Evolutionary conservation across 2,113 vertebrate genomes (phyloP), one percentile per base, ranked within the genome.

Genomic region (Scopus umbretta): DNA sequence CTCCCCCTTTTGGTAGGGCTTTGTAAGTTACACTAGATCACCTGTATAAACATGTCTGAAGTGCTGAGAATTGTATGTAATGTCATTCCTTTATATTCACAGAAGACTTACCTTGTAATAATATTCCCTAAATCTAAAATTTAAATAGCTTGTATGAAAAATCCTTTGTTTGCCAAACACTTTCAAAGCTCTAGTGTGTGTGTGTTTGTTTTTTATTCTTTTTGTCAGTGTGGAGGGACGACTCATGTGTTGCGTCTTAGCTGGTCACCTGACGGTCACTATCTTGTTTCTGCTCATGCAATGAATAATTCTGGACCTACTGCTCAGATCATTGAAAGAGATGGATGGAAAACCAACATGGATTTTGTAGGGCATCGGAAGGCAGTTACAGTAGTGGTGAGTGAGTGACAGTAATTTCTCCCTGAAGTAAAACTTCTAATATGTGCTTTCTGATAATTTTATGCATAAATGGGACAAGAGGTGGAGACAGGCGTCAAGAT

Each of bases 261-360:
- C 97, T 99, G 99, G 99, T 99, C 99, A 8, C 99, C 99, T 7
- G 99, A 99, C 21, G 99, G 99, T 36, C 99, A 99, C 98, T 99
- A 99, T 76, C 98, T 99, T 65, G 99, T 99, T 29, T 99, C 99
- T 38, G 99, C 99, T 83, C 99, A 99, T 34, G 99, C 99, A 90
- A 99, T 99, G 99, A 99, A 99, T 97, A 99, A 99, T 97, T 99
- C 99, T 0, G 99, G 99, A 23, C 99, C 99, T 70, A 99, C 99
- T 1, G 99, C 99, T 45, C 99, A 99, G 98, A 99, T 99, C 94
- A 99, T 99, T 21, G 99, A 99, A 94, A 97, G 99, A 17, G 99
- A 99, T 74, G 99, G 99, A 92, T 99, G 99, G 99, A 99, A 99
- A 94, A 99, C 99, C 63, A 99, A 99, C 96, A 99, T 99, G 99